Evolutionary conservation across 1,140 invertebrate species (phyloP).

Genomic region (Aculops lycopersici): DNA sequence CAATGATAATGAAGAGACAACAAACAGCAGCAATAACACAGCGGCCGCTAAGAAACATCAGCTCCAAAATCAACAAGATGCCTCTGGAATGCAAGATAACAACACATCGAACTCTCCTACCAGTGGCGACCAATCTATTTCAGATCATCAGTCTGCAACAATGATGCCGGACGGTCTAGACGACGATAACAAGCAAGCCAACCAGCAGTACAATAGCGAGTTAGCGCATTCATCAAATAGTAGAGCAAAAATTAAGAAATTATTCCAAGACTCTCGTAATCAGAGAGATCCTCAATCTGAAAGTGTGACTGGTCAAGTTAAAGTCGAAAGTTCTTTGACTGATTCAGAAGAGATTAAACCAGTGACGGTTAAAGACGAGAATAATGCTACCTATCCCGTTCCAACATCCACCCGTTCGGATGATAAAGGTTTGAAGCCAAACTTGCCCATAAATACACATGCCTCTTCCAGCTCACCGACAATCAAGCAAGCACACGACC

Average conservation of each 20-base stretch:
- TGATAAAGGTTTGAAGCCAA: too few species aligned
- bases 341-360: too few species aligned
- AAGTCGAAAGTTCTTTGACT: too few species aligned
- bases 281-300: too few species aligned
- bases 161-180: neutral
- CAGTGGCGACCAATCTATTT: neutral
- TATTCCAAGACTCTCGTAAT: neutral
- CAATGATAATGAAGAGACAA: neutral
- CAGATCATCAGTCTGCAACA: neutral
- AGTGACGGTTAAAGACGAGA: too few species aligned
- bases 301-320: too few species aligned
- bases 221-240: neutral
- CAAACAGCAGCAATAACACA: too few species aligned
- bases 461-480: too few species aligned
- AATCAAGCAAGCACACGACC: too few species aligned
- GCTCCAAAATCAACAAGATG: neutral
- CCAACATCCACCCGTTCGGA: too few species aligned
- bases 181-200: neutral
- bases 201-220: neutral
- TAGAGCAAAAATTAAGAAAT: neutral
- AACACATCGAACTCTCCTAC: neutral
- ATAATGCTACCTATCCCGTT: too few species aligned
- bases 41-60: neutral
- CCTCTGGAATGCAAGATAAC: neutral
- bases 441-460: too few species aligned